Evolutionary conservation across 2,888 invertebrate genomes (phyloP).

Genomic region (Anorthoa munda): DNA sequence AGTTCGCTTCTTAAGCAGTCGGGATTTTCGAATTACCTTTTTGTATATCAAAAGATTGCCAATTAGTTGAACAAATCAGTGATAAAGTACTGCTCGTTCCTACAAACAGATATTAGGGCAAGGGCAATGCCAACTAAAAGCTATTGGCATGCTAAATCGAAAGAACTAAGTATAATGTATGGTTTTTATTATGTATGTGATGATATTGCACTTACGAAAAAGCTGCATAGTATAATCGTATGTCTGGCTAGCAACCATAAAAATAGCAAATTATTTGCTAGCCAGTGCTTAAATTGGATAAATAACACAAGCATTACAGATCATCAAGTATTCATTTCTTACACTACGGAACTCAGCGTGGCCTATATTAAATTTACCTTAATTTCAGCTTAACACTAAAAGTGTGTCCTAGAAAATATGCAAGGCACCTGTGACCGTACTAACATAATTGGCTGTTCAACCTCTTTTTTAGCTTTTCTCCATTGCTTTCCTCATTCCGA

Average conservation of each 20-base stretch:
- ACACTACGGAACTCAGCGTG: not conserved
- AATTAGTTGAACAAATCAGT: too few species aligned
- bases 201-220: too few species aligned
- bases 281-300: not conserved
- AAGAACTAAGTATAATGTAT: too few species aligned
- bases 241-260: not conserved
- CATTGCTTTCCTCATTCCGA: constrained; percentile 2
- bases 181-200: too few species aligned
- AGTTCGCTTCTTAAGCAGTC: too few species aligned
- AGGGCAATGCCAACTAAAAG: too few species aligned
- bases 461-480: constrained; percentile 18
- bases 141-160: too few species aligned
- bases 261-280: not conserved
- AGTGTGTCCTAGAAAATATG: constrained; percentile 59
- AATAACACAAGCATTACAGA: not conserved
- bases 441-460: constrained; percentile 43
- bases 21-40: too few species aligned
- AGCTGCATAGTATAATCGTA: not conserved
- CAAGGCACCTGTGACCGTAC: constrained; percentile 49
- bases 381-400: constrained; percentile 41
- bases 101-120: too few species aligned
- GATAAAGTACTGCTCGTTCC: too few species aligned
- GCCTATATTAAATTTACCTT: constrained; percentile 41
- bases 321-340: constrained; percentile 6
- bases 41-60: too few species aligned